phyloP scores from a whole-genome alignment of 2,113 vertebrate genomes.

The Peromyscus leucopus region DNA sequence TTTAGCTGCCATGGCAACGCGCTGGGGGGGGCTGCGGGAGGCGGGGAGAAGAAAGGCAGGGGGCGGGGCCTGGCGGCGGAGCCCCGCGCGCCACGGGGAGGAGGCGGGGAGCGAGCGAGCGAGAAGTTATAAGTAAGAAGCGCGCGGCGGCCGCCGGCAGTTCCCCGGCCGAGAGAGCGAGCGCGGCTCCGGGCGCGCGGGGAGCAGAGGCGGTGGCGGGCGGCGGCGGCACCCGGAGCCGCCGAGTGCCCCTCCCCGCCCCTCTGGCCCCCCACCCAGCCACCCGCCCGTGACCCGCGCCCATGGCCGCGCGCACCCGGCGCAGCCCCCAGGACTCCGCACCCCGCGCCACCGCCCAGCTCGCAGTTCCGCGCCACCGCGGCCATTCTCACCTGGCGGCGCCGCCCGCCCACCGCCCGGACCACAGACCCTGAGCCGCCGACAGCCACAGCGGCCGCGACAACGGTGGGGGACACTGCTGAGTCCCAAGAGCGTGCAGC shows the following conservation, averaged over 20 bases:
- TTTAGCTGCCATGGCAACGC: slow-evolving; percentile 84
- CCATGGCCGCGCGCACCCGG: slow-evolving; percentile 74
- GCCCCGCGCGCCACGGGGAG: slow-evolving; percentile 80
- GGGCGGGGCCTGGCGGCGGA: slow-evolving; percentile 71
- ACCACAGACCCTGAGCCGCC: slow-evolving; percentile 73
- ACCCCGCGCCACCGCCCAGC: slow-evolving; percentile 67
- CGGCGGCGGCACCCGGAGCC: slow-evolving; percentile 66
- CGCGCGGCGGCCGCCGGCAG: slow-evolving; percentile 78
- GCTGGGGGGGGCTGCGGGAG: slow-evolving; percentile 87
- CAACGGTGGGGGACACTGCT: slow-evolving; percentile 68
- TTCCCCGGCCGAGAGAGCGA: slow-evolving; percentile 74
- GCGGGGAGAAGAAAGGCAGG: slow-evolving; percentile 77
- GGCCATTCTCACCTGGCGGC: slow-evolving; percentile 81
- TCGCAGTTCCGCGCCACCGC: slow-evolving; percentile 65
- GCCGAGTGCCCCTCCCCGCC: slow-evolving; percentile 65
- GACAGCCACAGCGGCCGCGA: slow-evolving; percentile 67
- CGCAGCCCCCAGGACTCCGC: slow-evolving; percentile 73
- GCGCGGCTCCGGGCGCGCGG: slow-evolving; percentile 72
- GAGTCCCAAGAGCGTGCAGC: slow-evolving; percentile 60
- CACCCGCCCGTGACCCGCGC: slow-evolving; percentile 82
- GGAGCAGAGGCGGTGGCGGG: slow-evolving; percentile 71
- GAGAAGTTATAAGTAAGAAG: slow-evolving; percentile 89
- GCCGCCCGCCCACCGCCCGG: slow-evolving; percentile 72
- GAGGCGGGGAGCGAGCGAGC: slow-evolving; percentile 60
- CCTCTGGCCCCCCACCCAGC: slow-evolving; percentile 69